phyloP scores from a whole-genome alignment of 2,888 invertebrate genomes.

The Tubiluchus corallicola region DNA sequence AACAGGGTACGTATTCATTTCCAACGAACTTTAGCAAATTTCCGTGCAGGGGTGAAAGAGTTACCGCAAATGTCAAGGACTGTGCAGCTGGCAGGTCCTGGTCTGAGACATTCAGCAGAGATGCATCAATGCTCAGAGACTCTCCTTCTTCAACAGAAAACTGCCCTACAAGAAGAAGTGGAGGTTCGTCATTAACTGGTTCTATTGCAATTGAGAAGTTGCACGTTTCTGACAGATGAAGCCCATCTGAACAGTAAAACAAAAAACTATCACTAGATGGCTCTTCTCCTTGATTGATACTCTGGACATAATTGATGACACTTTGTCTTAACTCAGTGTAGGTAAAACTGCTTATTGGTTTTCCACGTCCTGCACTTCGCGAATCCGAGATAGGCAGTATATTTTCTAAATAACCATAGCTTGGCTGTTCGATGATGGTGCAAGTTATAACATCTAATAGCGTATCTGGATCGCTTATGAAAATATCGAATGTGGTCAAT shows the following conservation, averaged over 20 bases:
- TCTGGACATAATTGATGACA: conserved; percentile 27
- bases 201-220: conserved; percentile 21
- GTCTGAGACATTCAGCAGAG: conserved; percentile 26
- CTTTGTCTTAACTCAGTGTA: conserved; percentile 20
- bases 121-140: conserved; percentile 25
- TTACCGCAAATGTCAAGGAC: conserved; percentile 23
- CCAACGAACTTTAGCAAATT: no score
- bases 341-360: conserved; percentile 25
- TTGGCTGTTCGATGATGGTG: conserved; percentile 22
- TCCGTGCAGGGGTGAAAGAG: conserved; percentile 18
- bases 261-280: conserved; percentile 23
- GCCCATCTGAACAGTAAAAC: conserved; percentile 26
- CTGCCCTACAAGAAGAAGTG: conserved; percentile 23
- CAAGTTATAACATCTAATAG: conserved; percentile 22
- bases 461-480: conserved; percentile 24
- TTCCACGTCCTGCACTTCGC: conserved; percentile 21
- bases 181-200: conserved; percentile 28
- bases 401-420: conserved; percentile 26
- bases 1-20: no score
- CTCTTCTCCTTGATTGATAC: conserved; percentile 27
- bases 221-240: conserved; percentile 21
- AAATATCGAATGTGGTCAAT: conserved; percentile 20
- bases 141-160: conserved; percentile 29
- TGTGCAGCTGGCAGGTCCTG: conserved; percentile 24
- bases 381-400: conserved; percentile 25